Evolutionary conservation across 2,888 invertebrate species (phyloP).

Genomic region (Ormyrus pomaceus): DNA sequence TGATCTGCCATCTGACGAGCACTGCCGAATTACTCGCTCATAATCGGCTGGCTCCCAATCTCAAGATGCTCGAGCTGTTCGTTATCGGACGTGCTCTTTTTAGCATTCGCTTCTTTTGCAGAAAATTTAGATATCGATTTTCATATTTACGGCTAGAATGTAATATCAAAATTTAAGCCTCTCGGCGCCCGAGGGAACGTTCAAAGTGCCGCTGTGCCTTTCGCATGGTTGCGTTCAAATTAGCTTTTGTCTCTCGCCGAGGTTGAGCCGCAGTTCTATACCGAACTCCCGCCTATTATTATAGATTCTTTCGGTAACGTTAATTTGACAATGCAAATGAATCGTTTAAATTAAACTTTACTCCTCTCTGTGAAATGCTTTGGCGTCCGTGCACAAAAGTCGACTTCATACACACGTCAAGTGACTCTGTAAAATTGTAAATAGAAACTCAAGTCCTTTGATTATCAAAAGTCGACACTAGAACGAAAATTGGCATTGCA

Average conservation of each 20-base stretch:
- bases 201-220: no score
- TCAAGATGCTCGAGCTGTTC: conserved; percentile 3
- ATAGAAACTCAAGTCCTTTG: conserved; percentile 36
- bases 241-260: no score
- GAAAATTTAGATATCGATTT: neutral
- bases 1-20: conserved; percentile 34
- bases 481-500: no score
- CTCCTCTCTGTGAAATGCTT: conserved; percentile 13
- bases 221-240: no score
- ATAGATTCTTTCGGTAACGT: no score
- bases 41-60: neutral
- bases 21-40: conserved; percentile 39
- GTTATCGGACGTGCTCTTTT: conserved; percentile 17
- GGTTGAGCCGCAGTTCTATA: no score
- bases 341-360: conserved; percentile 5
- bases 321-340: no score
- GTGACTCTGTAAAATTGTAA: conserved; percentile 44
- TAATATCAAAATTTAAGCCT: neutral
- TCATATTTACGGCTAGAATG: no score
- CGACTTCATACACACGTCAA: conserved; percentile 15
- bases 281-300: no score
- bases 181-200: neutral
- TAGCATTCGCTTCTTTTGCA: neutral
- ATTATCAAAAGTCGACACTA: neutral
- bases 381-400: conserved; percentile 35